These are phyloP conservation scores for Drosophila leonis DNA, from an alignment of 2,888 invertebrate species.

Conservation along the genomic window DNA sequence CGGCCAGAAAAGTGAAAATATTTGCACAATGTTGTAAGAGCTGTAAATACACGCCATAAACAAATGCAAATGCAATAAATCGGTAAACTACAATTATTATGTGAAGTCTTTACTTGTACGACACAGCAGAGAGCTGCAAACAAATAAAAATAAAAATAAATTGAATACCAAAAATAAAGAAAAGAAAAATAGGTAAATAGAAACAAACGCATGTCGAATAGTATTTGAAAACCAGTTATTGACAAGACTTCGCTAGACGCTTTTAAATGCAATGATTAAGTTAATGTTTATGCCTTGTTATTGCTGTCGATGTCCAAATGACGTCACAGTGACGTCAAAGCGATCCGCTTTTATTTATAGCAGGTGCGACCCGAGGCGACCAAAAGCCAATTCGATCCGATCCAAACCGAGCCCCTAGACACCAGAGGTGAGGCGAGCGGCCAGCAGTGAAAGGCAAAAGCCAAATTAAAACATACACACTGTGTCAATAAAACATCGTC, in stretches of 20 bases:
- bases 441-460: constrained; percentile 71
- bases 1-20: constrained; percentile 34
- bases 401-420: constrained; percentile 28
- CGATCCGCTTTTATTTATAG: constrained; percentile 69
- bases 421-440: constrained; percentile 11
- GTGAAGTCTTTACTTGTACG: constrained; percentile 11
- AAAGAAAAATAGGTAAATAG: constrained; percentile 14
- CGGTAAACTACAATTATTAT: constrained; percentile 34
- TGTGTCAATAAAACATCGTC: constrained; percentile 81
- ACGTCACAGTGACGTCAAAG: constrained; percentile 82
- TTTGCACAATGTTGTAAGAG: constrained; percentile 55
- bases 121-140: constrained; percentile 8
- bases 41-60: constrained; percentile 39
- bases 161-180: not conserved
- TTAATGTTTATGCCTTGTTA: constrained; percentile 75
- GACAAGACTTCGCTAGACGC: constrained; percentile 63
- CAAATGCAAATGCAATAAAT: constrained; percentile 24
- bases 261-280: constrained; percentile 75
- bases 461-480: constrained; percentile 79
- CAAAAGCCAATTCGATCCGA: constrained; percentile 7
- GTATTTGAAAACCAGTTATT: constrained; percentile 64
- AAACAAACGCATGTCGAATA: constrained; percentile 23
- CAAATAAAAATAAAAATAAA: not conserved
- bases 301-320: constrained; percentile 68
- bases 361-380: constrained; percentile 44